A percentile compares a stretch with the other conserved stretches of the same genome.
These are phyloP conservation scores for Xiphophorus hellerii DNA, from an alignment of 2,113 vertebrate genomes.

Conservation along the genomic window DNA sequence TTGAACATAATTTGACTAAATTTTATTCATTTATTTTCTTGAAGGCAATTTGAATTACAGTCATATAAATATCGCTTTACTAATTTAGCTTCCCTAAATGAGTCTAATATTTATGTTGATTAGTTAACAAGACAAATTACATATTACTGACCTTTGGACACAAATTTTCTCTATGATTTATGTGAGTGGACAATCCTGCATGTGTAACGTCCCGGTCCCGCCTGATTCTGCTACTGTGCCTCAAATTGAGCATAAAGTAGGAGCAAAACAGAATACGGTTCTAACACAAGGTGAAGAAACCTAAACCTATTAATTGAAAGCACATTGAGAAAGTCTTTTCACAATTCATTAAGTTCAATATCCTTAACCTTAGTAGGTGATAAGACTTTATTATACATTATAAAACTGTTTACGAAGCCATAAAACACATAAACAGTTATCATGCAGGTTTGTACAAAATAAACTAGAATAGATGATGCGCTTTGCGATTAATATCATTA, in stretches of 20 bases:
- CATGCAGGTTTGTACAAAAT: background rate
- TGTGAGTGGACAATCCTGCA: slow-evolving; percentile 3
- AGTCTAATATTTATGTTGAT: slow-evolving; percentile 22
- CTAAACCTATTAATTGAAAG: background rate
- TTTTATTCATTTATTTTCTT: background rate
- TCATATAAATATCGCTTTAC: background rate
- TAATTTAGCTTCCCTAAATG: slow-evolving; percentile 1
- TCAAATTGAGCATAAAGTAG: background rate
- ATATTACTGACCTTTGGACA: slow-evolving; percentile 41
- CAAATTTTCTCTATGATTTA: slow-evolving; percentile 3
- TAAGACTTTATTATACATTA: background rate
- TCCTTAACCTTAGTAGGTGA: background rate
- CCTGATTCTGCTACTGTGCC: slow-evolving; percentile 3
- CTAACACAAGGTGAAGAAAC: background rate
- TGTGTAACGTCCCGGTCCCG: slow-evolving; percentile 13
- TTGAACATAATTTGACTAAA: background rate
- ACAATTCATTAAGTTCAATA: slow-evolving; percentile 4
- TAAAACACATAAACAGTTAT: background rate
- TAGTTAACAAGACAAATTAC: slow-evolving; percentile 48
- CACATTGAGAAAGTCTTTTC: background rate
- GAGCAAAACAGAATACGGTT: background rate
- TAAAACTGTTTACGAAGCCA: background rate
- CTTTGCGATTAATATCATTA: background rate
- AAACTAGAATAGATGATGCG: background rate
- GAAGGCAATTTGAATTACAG: background rate